phyloP scores from a whole-genome alignment of 2,113 vertebrate species.

The Myrmecobius fasciatus region DNA sequence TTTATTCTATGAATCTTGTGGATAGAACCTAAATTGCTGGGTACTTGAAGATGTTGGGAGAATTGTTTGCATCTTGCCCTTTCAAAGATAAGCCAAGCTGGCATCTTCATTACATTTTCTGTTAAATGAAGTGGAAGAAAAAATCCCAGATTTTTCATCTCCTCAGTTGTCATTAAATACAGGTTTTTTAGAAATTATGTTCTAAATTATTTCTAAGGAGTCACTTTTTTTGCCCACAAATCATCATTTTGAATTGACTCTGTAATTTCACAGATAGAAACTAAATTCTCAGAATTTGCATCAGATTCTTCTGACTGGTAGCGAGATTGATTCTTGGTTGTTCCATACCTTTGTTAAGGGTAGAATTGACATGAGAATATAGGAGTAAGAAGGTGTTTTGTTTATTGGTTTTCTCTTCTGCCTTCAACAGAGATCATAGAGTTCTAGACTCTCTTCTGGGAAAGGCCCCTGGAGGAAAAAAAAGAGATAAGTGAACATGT shows the following conservation, averaged over 20 bases:
- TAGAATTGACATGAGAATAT: background rate
- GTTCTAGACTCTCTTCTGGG: background rate
- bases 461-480: background rate
- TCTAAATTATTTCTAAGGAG: background rate
- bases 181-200: background rate
- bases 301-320: background rate
- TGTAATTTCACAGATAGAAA: background rate
- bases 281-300: background rate
- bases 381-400: background rate
- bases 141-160: background rate
- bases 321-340: background rate
- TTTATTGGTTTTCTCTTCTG: background rate
- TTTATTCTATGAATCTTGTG: conserved; percentile 34
- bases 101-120: conserved; percentile 7
- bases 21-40: conserved; percentile 12
- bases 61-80: conserved; percentile 18
- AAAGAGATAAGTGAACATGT: background rate
- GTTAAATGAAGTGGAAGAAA: background rate
- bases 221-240: background rate
- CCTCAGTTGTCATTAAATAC: background rate
- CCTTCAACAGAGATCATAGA: background rate
- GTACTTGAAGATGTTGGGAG: background rate
- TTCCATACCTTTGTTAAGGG: background rate
- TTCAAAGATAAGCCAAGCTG: background rate
- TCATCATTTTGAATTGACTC: background rate